phyloP scores from a whole-genome alignment of 2,113 vertebrate genomes.

The Merops nubicus region DNA sequence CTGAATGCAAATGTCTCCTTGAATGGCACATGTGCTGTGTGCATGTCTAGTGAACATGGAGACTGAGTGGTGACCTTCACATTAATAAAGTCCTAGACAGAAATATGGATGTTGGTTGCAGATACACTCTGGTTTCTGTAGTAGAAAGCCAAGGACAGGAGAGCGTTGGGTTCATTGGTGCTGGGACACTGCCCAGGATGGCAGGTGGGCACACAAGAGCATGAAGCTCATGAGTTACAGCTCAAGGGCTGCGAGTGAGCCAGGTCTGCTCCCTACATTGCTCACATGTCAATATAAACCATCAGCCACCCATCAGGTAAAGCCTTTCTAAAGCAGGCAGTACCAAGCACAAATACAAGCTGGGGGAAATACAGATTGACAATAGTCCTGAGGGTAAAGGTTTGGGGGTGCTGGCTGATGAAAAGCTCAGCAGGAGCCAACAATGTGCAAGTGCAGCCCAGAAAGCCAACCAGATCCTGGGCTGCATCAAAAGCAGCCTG shows the following conservation, averaged over 20 bases:
- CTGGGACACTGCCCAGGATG: too few species aligned
- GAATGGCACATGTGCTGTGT: not conserved
- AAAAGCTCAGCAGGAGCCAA: too few species aligned
- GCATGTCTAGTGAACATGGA: not conserved
- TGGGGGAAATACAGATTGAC: too few species aligned
- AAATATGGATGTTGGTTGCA: accelerated
- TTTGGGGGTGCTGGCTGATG: too few species aligned
- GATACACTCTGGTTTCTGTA: accelerated
- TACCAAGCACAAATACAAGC: too few species aligned
- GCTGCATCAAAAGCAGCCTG: too few species aligned
- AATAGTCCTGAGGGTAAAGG: too few species aligned
- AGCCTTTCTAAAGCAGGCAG: not conserved
- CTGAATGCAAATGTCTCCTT: not conserved
- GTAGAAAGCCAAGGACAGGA: not conserved
- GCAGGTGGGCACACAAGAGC: not conserved
- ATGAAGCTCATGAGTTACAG: accelerated
- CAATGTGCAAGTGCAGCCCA: too few species aligned
- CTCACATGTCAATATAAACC: accelerated
- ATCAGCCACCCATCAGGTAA: not conserved
- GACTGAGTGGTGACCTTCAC: accelerated
- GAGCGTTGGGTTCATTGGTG: accelerated
- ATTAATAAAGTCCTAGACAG: not conserved
- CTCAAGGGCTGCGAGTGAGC: accelerated
- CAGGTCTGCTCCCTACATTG: too few species aligned
- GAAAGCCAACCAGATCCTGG: too few species aligned